These are phyloP conservation scores for Meloidogyne exigua DNA, from an alignment of 1,140 invertebrate genomes.

Conservation along the genomic window DNA sequence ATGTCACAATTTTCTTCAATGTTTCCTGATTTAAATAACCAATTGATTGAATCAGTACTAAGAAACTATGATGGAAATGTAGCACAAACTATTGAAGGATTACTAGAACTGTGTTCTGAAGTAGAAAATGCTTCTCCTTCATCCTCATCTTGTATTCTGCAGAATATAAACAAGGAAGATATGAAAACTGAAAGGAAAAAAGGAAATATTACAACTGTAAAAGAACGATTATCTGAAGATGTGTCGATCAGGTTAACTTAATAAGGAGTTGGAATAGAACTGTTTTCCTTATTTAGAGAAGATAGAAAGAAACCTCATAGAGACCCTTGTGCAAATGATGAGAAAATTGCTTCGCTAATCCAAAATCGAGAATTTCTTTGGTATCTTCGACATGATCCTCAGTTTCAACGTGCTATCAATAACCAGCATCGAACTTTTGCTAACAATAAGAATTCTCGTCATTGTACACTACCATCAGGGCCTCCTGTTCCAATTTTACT, in stretches of 20 bases:
- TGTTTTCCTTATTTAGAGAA: not conserved
- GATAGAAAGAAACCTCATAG: slow-evolving; percentile 8
- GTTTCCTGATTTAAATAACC: slow-evolving; percentile 36
- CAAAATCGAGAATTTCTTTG: slow-evolving; percentile 51
- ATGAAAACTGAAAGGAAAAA: not conserved
- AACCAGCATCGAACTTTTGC: not conserved
- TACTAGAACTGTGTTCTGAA: slow-evolving; percentile 21
- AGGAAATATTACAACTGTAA: not conserved
- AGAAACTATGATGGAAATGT: slow-evolving; percentile 44
- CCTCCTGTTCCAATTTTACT: not conserved
- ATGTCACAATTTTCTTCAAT: slow-evolving; percentile 47
- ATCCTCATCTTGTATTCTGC: not conserved
- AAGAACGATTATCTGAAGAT: not conserved
- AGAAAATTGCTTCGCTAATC: slow-evolving; percentile 52
- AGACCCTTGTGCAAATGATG: slow-evolving; percentile 40
- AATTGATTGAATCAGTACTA: slow-evolving; percentile 40
- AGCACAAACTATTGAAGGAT: slow-evolving; percentile 36
- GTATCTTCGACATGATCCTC: slow-evolving; percentile 41
- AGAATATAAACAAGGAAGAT: not conserved
- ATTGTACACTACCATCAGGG: not conserved
- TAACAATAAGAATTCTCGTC: not conserved
- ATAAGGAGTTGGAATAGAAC: not conserved
- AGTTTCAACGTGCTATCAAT: slow-evolving; percentile 33
- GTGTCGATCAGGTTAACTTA: not conserved
- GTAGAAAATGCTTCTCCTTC: not conserved